Conservation (phyloP, 2,888 invertebrate species). For the Drosophila dives region DNA sequence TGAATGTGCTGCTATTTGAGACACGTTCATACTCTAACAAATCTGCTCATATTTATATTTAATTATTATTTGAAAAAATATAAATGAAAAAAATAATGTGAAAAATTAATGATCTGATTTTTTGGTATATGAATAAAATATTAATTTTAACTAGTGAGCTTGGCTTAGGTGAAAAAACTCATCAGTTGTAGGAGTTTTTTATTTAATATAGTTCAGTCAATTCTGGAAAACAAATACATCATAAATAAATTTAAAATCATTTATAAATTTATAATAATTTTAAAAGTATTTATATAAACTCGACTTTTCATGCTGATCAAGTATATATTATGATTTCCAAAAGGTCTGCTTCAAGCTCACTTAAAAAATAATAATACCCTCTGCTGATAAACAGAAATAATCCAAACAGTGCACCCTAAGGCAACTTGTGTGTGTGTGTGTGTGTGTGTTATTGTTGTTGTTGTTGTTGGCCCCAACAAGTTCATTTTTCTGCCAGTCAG, state of each 20-base stretch:
- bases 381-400: slow-evolving; percentile 8
- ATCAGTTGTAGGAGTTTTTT: background rate
- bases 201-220: background rate
- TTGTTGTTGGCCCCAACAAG: slow-evolving; percentile 40
- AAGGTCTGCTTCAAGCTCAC: background rate
- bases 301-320: background rate
- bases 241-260: background rate
- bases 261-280: background rate
- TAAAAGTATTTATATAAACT: background rate
- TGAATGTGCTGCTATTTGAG: background rate
- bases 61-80: background rate
- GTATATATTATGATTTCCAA: background rate
- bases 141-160: accelerated
- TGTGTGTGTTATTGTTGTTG: slow-evolving; percentile 19
- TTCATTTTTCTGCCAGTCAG: slow-evolving; percentile 70
- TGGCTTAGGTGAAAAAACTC: background rate
- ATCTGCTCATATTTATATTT: background rate
- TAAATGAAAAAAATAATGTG: no score
- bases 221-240: background rate
- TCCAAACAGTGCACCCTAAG: slow-evolving; percentile 54
- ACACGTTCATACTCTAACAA: background rate
- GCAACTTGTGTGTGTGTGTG: slow-evolving; percentile 41
- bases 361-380: background rate
- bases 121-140: background rate
- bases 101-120: no score